Base-by-base conservation (phyloP, 2,888 invertebrate species). In the Phyllotreta striolata region DNA sequence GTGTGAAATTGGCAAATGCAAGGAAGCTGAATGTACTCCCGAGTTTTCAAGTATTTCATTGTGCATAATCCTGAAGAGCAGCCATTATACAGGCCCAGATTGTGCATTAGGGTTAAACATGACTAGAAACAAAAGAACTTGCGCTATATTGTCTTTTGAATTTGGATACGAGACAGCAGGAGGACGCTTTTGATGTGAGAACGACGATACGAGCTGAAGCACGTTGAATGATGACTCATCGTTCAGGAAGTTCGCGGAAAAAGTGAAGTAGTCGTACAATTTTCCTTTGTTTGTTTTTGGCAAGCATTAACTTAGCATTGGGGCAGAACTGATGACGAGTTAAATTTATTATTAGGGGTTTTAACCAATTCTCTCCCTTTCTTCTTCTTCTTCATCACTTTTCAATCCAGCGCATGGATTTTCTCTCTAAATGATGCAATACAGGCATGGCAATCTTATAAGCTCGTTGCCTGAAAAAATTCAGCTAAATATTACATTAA, bases 51-150 rank as follows among this genome's bases (percentile, higher is more conserved):
- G 69, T 64, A 63, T 66, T 68, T 59, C 66, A 66, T 64, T 66
- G 59, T 63, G 60, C 52, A 40, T 61, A 65, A 65, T 65, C 63
- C 65, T 56, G 55, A 64, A 66, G 64, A 68, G 68, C 62, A 64
- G 66, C 62, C 54, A 65, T 66, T 69, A 63, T 68, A 62, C 58
- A 64, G 56, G 60, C 66, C 68, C 66, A 62, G 68, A 73, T 73
- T 73, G 73, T 74, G 73, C 75, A 74, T 76, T 73, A 73, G 75
- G 74, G 76, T 73, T 76, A 74, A 76, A 77, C 76, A 75, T 72
- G 73, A 73, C 73, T 72, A 69, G 68, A 65, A 66, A 76, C 74
- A 77, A 75, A 74, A 72, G 75, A 70, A 70, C 71, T 73, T 71
- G 69, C 71, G 72, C 70, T 72, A 70, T 71, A 74, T 74, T 75